These are phyloP conservation scores for Stictonetta naevosa DNA, from an alignment of 2,113 vertebrate species.

Conservation along the genomic window DNA sequence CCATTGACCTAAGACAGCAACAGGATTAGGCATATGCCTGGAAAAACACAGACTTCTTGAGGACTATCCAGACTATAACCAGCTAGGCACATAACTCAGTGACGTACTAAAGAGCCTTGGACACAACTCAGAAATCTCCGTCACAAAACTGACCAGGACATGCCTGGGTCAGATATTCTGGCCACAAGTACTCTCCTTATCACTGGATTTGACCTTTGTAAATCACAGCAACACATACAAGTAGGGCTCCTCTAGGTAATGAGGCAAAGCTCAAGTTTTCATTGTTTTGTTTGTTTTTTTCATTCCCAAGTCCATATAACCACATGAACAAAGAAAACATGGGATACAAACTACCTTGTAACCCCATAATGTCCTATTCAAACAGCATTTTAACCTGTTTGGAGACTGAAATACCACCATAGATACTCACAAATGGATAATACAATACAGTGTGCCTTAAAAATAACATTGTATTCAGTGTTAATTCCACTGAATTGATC, in stretches of 20 bases:
- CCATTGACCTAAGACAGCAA: not conserved
- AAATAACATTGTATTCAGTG: not conserved
- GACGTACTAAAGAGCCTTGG: not conserved
- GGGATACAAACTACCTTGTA: not conserved
- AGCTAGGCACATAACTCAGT: not conserved
- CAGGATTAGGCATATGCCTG: not conserved
- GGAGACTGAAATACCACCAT: not conserved
- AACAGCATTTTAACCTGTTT: not conserved
- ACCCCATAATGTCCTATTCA: not conserved
- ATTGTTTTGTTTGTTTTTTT: not conserved
- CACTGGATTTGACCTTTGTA: not conserved
- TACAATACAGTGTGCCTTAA: not conserved
- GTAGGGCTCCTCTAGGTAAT: not conserved
- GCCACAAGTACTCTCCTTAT: not conserved
- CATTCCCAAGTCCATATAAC: not conserved
- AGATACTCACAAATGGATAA: not conserved
- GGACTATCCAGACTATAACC: not conserved
- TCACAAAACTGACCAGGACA: not conserved
- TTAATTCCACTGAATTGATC: not conserved
- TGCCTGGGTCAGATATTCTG: not conserved
- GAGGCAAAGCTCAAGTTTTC: not conserved
- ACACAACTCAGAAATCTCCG: not conserved
- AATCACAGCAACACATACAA: not conserved
- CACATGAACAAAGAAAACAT: not conserved
- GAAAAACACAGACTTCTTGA: not conserved